Evolutionary conservation across 2,113 vertebrate species (phyloP), one percentile per base, ranked within the genome.

Genomic region (Stigmatopora nigra): DNA sequence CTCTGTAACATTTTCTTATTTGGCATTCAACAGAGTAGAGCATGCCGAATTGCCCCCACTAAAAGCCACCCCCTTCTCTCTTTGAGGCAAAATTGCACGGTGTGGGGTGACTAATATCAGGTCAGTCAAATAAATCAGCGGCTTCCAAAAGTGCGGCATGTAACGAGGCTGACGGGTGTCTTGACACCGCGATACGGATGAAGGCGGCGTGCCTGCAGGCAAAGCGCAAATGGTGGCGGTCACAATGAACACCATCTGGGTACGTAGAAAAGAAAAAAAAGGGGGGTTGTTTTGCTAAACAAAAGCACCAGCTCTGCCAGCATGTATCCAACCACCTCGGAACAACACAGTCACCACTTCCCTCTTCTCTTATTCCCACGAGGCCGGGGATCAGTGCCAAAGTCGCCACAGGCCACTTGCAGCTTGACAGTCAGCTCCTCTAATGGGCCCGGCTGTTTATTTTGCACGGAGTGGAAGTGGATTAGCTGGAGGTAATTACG

Each of bases 401-500:
- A 87, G 79, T 79, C 91, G 88, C 87, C 87, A 85, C 89, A 89
- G 90, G 88, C 86, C 88, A 88, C 91, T 91, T 88, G 87, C 88
- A 82, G 88, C 73, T 88, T 91, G 90, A 91, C 90, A 91, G 89
- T 91, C 88, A 90, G 87, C 85, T 87, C 82, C 85, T 86, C 88
- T 91, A 92, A 92, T 90, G 91, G 89, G 81, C 84, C 89, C 80
- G 85, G 85, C 89, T 91, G 90, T 92, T 92, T 91, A 91, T 90
- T 91, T 87, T 90, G 88, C 84, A 86, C 86, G 69, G 89, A 85
- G 78, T 87, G 78, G 88, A 88, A 92, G 87, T 92, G 89, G 90
- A 92, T 92, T 92, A 92, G 87, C 88, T 87, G 86, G 85, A 87
- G 90, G 90, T 92, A 91, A 92, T 92, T 92, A 92, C 89, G 88